Conservation (phyloP, 2,888 invertebrate species). For the Hemistola chrysoprasaria region DNA sequence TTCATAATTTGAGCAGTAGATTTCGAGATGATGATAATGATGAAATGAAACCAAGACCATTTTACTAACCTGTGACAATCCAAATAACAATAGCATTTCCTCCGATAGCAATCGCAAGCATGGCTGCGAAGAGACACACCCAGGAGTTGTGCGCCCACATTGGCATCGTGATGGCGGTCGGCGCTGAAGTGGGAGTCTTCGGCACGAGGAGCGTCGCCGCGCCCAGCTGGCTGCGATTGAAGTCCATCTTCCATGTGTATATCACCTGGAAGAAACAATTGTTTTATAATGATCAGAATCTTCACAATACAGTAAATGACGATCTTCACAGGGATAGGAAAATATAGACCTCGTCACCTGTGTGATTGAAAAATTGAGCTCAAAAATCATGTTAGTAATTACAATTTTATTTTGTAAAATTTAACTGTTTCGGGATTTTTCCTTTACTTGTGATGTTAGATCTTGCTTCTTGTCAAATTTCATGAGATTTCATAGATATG, state of each 20-base stretch:
- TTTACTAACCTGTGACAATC: constrained; percentile 91
- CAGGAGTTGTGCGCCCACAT: constrained; percentile 88
- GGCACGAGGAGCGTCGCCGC: constrained; percentile 72
- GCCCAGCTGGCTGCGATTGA: constrained; percentile 67
- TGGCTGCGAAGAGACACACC: constrained; percentile 88
- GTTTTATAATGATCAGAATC: no score
- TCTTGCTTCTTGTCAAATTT: no score
- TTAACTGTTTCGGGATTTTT: no score
- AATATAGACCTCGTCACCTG: no score
- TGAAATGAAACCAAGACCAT: not conserved
- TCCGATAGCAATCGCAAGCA: constrained; percentile 90
- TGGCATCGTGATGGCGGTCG: constrained; percentile 61
- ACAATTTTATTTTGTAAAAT: no score
- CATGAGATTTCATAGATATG: no score
- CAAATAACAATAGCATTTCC: constrained; percentile 96
- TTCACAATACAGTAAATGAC: no score
- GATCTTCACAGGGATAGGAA: no score
- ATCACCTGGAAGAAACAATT: constrained; percentile 53
- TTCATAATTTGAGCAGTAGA: no score
- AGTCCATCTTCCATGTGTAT: constrained; percentile 78
- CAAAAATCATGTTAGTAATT: no score
- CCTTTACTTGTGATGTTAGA: no score
- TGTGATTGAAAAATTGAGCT: no score
- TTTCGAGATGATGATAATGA: not conserved
- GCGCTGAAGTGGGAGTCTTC: constrained; percentile 47